These are phyloP conservation scores for Microtus montanus DNA, from an alignment of 2,113 vertebrate species.

Conservation along the genomic window DNA sequence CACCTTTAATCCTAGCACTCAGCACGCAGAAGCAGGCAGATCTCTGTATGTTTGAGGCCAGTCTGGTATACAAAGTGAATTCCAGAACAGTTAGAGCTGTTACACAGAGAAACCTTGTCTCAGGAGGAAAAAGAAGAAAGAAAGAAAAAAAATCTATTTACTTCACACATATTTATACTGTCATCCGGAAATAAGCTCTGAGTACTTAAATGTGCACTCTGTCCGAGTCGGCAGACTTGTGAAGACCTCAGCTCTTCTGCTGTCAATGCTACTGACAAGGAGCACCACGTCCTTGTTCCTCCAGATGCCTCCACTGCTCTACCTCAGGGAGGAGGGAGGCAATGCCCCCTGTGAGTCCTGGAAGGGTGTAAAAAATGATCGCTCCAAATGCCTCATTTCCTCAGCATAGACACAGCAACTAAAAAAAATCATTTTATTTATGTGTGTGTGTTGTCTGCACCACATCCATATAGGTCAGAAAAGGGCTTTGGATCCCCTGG, in stretches of 20 bases:
- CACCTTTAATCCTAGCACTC: background rate
- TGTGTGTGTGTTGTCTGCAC: background rate
- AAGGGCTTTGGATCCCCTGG: background rate
- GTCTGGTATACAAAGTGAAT: background rate
- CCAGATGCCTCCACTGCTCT: background rate
- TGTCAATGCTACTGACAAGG: background rate
- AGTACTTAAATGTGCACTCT: background rate
- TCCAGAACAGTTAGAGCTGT: background rate
- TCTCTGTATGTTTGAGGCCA: background rate
- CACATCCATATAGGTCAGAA: background rate
- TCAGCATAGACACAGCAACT: background rate
- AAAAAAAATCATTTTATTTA: background rate
- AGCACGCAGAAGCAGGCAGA: background rate
- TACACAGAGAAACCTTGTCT: background rate
- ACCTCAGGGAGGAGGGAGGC: no score
- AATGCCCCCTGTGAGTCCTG: background rate
- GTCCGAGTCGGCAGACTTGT: background rate
- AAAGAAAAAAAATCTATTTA: background rate
- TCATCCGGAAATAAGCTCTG: constrained; percentile 25
- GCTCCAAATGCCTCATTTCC: background rate
- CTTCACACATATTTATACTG: background rate
- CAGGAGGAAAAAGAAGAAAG: background rate
- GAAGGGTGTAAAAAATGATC: background rate
- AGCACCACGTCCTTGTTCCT: background rate
- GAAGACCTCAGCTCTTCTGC: background rate